These are phyloP conservation scores for Thripadectes ignobilis DNA, from an alignment of 2,797 vertebrate species.

Conservation along the genomic window DNA sequence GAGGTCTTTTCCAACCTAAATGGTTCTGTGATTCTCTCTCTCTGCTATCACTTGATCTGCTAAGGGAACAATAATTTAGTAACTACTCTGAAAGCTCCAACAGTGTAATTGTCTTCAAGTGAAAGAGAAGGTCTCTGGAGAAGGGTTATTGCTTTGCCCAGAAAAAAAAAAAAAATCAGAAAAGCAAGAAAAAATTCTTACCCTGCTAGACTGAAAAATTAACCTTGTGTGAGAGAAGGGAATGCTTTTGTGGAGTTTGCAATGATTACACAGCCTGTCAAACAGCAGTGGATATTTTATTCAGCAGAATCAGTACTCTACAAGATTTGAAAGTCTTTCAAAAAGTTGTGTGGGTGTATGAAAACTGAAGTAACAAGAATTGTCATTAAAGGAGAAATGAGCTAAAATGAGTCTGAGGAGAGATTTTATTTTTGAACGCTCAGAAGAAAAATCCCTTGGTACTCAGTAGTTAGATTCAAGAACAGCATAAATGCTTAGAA, in stretches of 20 bases:
- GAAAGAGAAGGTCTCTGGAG: neutral
- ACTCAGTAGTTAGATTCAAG: conserved; percentile 4
- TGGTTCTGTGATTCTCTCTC: neutral
- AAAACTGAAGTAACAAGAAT: conserved; percentile 37
- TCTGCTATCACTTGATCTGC: neutral
- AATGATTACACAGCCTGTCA: conserved; percentile 36
- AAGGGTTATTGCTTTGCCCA: neutral
- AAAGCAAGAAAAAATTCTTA: neutral
- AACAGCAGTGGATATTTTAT: conserved; percentile 32
- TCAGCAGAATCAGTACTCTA: conserved; percentile 6
- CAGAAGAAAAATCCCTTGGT: conserved; percentile 36
- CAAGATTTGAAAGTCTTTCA: conserved; percentile 12
- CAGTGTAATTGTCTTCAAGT: neutral
- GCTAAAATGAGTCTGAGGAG: conserved; percentile 35
- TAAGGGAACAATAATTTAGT: neutral
- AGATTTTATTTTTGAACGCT: conserved; percentile 23
- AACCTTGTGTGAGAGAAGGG: neutral
- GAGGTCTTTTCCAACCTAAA: neutral
- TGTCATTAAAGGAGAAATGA: conserved; percentile 37
- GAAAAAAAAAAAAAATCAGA: neutral
- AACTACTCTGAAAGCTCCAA: neutral
- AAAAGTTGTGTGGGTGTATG: conserved; percentile 24
- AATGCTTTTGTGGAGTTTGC: neutral
- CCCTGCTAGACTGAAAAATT: conserved; percentile 4
- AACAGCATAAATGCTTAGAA: neutral